Evolutionary conservation across 2,797 vertebrate genomes (phyloP), one percentile per base, ranked within the genome.

Genomic region (Protonibea diacanthus): DNA sequence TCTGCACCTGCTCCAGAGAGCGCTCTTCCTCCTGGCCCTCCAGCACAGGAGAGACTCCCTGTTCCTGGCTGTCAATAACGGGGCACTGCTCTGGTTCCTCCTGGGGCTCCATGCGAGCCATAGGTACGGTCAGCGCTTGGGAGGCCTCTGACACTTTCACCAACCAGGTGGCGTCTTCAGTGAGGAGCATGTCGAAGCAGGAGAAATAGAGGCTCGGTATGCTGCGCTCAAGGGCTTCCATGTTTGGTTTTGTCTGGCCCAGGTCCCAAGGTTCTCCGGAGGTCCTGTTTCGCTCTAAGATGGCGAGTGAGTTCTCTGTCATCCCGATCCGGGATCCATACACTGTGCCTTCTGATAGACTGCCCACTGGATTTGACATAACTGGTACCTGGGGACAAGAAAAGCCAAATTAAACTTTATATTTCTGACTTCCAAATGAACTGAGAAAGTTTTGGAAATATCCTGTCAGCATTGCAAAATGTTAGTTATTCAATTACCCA

Each of bases 1-100:
- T 98, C 92, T 99, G 98, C 86, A 99, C 97, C 94, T 99, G 97
- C 92, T 99, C 98, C 93, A 99, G 92, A 0, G 98, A 99, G 11
- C 96, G 96, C 74, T 99, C 97, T 89, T 97, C 98, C 89, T 97
- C 94, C 8, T 96, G 96, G 10, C 96, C 95, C 73, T 97, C 96
- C 78, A 97, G 89, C 29, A 94, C 94, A 2, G 96, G 92, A 13
- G 95, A 95, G 68, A 96, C 93, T n/a, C 96, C 96, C 84, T 96
- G 87, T 2, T 95, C 97, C 78, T 99, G 98, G 94, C 98, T 99
- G 85, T 99, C 98, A 5, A 99, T 99, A 92, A 99, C 96, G 0
- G 98, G 98, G 53, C 98, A 99, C 89, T 96, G 96, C 74, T 96
- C 96, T 0, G 95, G 95, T 56, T 95, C 95, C 38, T 92, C 90